These are phyloP conservation scores for Genyomyrus donnyi DNA, from an alignment of 2,113 vertebrate genomes.

Conservation along the genomic window DNA sequence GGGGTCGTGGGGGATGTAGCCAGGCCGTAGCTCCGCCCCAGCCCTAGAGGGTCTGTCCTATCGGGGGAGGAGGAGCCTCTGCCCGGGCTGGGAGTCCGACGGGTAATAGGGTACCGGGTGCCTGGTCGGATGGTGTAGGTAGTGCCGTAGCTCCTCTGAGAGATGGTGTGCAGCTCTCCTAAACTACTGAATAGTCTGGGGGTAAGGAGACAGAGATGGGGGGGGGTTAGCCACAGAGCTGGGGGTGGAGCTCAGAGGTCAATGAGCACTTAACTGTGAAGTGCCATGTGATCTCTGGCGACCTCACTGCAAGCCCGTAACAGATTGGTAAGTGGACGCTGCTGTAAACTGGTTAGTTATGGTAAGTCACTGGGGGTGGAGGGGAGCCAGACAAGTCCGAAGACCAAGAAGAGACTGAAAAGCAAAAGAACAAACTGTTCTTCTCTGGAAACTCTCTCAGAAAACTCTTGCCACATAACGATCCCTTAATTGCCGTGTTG, in stretches of 20 bases:
- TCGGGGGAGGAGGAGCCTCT: constrained; percentile 68
- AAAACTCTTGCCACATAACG: not conserved
- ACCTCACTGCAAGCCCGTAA: not conserved
- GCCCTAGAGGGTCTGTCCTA: constrained; percentile 69
- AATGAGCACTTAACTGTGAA: not conserved
- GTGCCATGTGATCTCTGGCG: not conserved
- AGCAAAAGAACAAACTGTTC: not conserved
- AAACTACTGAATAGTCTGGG: constrained; percentile 96
- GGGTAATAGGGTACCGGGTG: constrained; percentile 85
- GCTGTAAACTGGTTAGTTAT: constrained; percentile 10
- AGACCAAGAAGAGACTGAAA: not conserved
- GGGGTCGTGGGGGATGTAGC: constrained; percentile 51
- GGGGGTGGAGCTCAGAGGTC: not conserved
- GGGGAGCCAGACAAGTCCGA: not conserved
- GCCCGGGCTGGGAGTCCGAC: constrained; percentile 86
- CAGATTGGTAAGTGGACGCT: not conserved
- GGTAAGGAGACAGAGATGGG: constrained; percentile 41
- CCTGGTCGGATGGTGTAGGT: constrained; percentile 89
- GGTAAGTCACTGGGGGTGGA: not conserved
- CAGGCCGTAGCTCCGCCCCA: constrained; percentile 65
- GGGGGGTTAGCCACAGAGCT: not conserved
- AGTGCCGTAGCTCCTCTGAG: constrained; percentile 83
- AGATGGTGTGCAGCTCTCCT: constrained; percentile 93
- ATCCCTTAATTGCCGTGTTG: not conserved
- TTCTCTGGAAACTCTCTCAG: not conserved